Conservation (phyloP, 2,113 vertebrate species). For the Scatophagus argus region DNA sequence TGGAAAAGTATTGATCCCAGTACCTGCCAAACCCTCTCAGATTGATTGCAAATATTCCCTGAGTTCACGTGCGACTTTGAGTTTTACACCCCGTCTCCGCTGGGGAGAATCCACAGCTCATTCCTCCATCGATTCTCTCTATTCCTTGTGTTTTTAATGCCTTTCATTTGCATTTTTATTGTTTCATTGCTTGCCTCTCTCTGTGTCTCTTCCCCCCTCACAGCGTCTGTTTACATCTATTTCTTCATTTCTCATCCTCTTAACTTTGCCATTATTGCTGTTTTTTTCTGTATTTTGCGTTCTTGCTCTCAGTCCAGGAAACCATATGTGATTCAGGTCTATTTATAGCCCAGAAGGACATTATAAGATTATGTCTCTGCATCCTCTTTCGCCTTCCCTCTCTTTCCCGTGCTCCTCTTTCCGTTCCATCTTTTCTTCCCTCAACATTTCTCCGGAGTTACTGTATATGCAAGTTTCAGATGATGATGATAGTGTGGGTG, state of each 20-base stretch:
- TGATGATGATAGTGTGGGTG: neutral
- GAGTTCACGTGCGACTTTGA: slow-evolving; percentile 33
- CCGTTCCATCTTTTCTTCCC: slow-evolving; percentile 17
- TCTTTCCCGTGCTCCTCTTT: slow-evolving; percentile 19
- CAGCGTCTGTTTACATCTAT: slow-evolving; percentile 60
- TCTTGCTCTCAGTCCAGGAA: slow-evolving; percentile 46
- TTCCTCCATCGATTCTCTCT: slow-evolving; percentile 57
- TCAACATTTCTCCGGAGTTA: slow-evolving; percentile 42
- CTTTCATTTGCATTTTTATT: slow-evolving; percentile 80
- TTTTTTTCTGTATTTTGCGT: slow-evolving; percentile 32
- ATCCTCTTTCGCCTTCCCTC: slow-evolving; percentile 26
- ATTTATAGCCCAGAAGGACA: slow-evolving; percentile 70
- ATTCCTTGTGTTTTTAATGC: slow-evolving; percentile 57
- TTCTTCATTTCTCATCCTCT: slow-evolving; percentile 54
- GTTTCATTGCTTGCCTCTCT: slow-evolving; percentile 64
- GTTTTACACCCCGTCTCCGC: slow-evolving; percentile 50
- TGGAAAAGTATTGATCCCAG: slow-evolving; percentile 51
- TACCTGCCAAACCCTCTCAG: slow-evolving; percentile 11
- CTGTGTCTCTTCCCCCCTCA: slow-evolving; percentile 19
- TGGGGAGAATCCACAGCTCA: slow-evolving; percentile 46
- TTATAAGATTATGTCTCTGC: slow-evolving; percentile 67
- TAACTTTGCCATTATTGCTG: slow-evolving; percentile 55
- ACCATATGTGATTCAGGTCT: slow-evolving; percentile 56
- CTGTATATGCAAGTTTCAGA: slow-evolving; percentile 43
- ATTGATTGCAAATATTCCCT: slow-evolving; percentile 42